phyloP scores from a whole-genome alignment of 1,140 invertebrate genomes.

The Nomia melanderi region DNA sequence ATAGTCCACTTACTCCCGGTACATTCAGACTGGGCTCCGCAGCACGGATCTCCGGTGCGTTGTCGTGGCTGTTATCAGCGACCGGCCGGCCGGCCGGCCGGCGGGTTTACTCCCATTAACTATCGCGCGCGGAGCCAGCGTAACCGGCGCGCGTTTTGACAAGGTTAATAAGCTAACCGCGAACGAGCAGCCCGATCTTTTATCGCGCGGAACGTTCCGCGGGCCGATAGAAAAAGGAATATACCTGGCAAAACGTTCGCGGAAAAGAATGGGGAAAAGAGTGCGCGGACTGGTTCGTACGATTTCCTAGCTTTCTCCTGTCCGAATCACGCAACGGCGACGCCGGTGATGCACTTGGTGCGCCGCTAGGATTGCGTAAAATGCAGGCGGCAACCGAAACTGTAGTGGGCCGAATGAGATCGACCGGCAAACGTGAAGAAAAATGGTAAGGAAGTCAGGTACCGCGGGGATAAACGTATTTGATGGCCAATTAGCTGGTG shows the following conservation, averaged over 20 bases:
- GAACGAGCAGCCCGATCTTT: conserved; percentile 29
- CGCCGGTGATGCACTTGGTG: conserved; percentile 49
- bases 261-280: not conserved
- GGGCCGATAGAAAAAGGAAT: not conserved
- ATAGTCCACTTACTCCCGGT: not conserved
- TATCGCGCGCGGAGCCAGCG: not conserved
- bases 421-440: no score
- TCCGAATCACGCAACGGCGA: conserved; percentile 49
- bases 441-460: no score
- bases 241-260: not conserved
- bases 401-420: no score
- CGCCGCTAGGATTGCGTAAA: conserved; percentile 43
- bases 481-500: no score
- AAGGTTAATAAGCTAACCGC: conserved; percentile 51
- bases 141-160: conserved; percentile 19
- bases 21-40: not conserved
- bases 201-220: conserved; percentile 34
- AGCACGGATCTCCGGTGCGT: not conserved
- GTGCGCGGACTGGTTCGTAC: conserved; percentile 21
- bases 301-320: conserved; percentile 61
- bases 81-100: no score
- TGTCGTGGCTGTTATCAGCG: not conserved
- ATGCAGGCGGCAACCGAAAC: conserved; percentile 17
- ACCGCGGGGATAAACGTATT: no score
- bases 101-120: not conserved